These are phyloP conservation scores for Alectura lathami DNA, from an alignment of 2,113 vertebrate genomes.

Conservation along the genomic window DNA sequence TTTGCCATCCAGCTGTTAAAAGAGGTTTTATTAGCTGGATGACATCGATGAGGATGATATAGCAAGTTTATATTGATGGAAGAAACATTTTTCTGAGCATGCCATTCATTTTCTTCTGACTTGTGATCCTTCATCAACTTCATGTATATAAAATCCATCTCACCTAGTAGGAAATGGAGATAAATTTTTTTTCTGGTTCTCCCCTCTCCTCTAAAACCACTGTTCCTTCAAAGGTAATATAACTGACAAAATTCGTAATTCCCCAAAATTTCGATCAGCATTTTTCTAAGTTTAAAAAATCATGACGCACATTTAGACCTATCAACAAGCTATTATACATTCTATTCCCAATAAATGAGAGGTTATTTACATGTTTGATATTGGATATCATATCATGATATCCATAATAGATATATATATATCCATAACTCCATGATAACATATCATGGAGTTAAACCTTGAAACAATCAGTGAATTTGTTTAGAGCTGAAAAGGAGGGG, in stretches of 20 bases:
- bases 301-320: background rate
- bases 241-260: background rate
- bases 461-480: background rate
- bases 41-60: background rate
- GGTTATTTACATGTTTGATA: background rate
- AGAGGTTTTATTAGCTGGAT: background rate
- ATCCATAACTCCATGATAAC: too few species aligned
- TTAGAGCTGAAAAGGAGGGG: background rate
- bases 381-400: too few species aligned
- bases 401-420: too few species aligned
- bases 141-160: background rate
- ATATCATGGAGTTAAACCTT: background rate
- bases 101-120: background rate
- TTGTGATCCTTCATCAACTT: background rate
- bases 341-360: background rate
- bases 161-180: background rate
- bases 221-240: background rate
- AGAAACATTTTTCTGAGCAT: background rate
- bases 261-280: background rate
- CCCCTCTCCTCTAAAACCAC: background rate
- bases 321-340: background rate
- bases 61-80: background rate
- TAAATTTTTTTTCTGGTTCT: background rate
- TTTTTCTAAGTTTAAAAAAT: background rate
- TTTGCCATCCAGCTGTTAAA: background rate